Conservation (phyloP, 2,113 vertebrate genomes). For the Lanius ludovicianus region DNA sequence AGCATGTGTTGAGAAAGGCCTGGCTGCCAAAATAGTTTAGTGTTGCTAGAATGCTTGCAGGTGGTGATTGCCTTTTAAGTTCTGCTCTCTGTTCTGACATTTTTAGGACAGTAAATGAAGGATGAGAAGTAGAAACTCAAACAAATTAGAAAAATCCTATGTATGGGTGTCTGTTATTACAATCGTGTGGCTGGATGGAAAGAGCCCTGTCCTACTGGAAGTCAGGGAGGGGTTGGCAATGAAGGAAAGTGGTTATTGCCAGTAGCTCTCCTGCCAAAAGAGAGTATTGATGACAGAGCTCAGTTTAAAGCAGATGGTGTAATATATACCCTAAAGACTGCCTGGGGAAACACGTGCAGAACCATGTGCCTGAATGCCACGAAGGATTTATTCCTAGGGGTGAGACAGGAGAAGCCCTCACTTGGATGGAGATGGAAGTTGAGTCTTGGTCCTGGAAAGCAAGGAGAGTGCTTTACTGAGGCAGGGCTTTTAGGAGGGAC, state of each 20-base stretch:
- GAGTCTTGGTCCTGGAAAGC: neutral
- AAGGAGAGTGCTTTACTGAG: neutral
- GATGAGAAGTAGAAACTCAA: neutral
- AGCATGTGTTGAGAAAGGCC: neutral
- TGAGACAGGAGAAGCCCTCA: neutral
- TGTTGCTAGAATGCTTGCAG: neutral
- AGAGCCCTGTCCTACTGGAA: neutral
- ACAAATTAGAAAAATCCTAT: neutral
- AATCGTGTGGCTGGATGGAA: neutral
- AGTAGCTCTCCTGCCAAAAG: neutral
- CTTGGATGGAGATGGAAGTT: neutral
- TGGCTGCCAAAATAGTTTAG: neutral
- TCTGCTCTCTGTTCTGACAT: slow-evolving; percentile 10
- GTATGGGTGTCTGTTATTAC: neutral
- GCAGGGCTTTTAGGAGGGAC: neutral
- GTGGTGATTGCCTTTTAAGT: slow-evolving; percentile 40
- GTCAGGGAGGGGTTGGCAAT: neutral
- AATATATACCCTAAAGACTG: neutral
- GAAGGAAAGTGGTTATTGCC: neutral
- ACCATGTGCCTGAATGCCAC: neutral
- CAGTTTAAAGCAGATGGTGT: neutral
- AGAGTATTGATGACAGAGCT: neutral
- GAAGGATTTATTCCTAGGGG: neutral
- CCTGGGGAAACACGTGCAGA: neutral
- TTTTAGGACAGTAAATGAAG: slow-evolving; percentile 37